Evolutionary conservation across 2,888 invertebrate genomes (phyloP).

Genomic region (Fragum sueziense): DNA sequence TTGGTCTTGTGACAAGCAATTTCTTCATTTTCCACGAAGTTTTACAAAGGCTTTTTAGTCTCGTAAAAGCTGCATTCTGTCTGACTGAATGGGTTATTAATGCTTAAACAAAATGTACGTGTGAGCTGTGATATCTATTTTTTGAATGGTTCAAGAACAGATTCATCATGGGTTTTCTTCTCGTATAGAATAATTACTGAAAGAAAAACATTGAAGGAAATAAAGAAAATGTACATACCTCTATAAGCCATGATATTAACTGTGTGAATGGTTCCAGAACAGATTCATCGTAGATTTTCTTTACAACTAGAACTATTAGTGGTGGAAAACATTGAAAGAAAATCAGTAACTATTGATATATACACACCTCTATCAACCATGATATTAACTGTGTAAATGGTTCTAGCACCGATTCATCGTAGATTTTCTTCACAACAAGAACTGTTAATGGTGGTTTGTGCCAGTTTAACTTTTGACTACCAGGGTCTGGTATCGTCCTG

Average conservation of each 20-base stretch:
- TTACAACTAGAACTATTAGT: slow-evolving; percentile 97
- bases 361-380: slow-evolving; percentile 93
- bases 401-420: slow-evolving; percentile 93
- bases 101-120: too few relatives aligned
- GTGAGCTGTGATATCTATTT: too few relatives aligned
- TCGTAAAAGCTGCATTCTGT: too few relatives aligned
- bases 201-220: too few relatives aligned
- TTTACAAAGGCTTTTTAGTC: too few relatives aligned
- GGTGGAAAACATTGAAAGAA: slow-evolving; percentile 87
- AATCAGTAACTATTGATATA: too few relatives aligned
- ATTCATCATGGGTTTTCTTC: too few relatives aligned
- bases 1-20: background rate
- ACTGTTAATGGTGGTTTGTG: slow-evolving; percentile 98
- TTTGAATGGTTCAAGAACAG: too few relatives aligned
- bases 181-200: too few relatives aligned
- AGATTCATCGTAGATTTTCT: slow-evolving; percentile 95
- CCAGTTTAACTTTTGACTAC: slow-evolving; percentile 97
- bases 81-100: too few relatives aligned
- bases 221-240: too few relatives aligned
- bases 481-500: slow-evolving; percentile 95
- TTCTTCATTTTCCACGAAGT: too few relatives aligned
- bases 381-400: slow-evolving; percentile 96
- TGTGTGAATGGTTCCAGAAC: slow-evolving; percentile 95
- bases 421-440: slow-evolving; percentile 97
- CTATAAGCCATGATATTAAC: slow-evolving; percentile 95